A percentile compares a stretch with the other conserved stretches of the same genome.
Conservation (phyloP, 1,140 invertebrate genomes). For the Habropoda laboriosa region DNA sequence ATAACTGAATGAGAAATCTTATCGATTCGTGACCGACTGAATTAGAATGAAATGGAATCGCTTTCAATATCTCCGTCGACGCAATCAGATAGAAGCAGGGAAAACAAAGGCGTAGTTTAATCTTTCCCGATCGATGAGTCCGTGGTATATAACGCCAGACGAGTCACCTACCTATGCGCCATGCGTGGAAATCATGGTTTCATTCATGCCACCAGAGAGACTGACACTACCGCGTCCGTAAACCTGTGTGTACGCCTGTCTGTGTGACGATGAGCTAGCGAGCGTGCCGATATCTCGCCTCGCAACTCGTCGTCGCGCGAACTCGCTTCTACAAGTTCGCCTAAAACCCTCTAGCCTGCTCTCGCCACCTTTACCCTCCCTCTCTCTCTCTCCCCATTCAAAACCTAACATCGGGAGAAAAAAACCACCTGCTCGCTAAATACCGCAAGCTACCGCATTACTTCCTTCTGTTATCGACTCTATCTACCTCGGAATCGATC, state of each 20-base stretch:
- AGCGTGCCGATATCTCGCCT: slow-evolving; percentile 29
- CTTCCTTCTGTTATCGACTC: neutral
- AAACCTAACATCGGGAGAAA: no score
- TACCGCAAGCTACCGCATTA: no score
- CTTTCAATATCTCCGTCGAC: slow-evolving; percentile 21
- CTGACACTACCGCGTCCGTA: slow-evolving; percentile 30
- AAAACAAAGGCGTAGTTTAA: slow-evolving; percentile 2
- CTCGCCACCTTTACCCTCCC: neutral
- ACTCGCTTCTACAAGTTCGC: slow-evolving; percentile 19
- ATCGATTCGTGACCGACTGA: slow-evolving; percentile 17
- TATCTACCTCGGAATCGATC: no score
- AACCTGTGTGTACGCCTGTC: neutral
- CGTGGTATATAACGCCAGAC: neutral
- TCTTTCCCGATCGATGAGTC: slow-evolving; percentile 34
- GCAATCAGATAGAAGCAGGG: neutral
- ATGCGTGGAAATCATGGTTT: slow-evolving; percentile 75
- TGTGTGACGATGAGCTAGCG: neutral
- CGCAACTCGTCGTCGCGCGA: neutral
- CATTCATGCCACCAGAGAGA: slow-evolving; percentile 78
- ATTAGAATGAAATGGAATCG: neutral
- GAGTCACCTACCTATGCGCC: slow-evolving; percentile 66
- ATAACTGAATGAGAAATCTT: slow-evolving; percentile 17
- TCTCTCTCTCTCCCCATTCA: no score
- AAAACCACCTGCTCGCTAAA: no score
- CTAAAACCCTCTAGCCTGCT: slow-evolving; percentile 12